Percentiles rank a stretch among this genome's conserved stretches.
These are phyloP conservation scores for Otis tarda DNA, from an alignment of 2,113 vertebrate genomes.

Conservation along the genomic window DNA sequence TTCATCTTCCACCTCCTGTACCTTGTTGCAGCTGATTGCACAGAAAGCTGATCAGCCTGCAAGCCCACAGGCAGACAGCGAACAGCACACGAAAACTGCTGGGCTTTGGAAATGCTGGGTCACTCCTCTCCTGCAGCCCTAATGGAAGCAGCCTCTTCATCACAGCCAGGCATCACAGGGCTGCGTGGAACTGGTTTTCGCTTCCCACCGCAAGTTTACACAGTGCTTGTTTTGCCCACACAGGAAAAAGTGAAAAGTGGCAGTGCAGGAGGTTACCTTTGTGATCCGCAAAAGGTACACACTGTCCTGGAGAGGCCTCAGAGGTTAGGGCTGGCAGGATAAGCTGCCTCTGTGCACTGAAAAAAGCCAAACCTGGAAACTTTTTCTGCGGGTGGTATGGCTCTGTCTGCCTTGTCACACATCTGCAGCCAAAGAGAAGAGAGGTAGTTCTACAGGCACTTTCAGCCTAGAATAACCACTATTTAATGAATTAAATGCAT, in stretches of 20 bases:
- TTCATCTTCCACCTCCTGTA: slow-evolving; percentile 43
- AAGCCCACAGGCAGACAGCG: background rate
- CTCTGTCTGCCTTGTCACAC: background rate
- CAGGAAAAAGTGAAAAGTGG: background rate
- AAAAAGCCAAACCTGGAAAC: background rate
- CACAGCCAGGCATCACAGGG: background rate
- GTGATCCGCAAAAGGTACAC: background rate
- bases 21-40: background rate
- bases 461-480: background rate
- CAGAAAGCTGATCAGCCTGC: background rate
- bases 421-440: background rate
- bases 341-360: background rate
- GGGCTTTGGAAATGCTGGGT: background rate
- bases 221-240: background rate
- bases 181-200: background rate
- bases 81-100: background rate
- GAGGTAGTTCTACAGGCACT: background rate
- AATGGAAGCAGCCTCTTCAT: background rate
- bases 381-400: background rate
- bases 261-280: background rate
- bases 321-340: background rate
- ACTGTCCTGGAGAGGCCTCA: background rate
- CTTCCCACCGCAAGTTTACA: background rate
- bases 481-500: background rate
- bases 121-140: background rate